A percentile compares a stretch with the other conserved stretches of the same genome.
Conservation (phyloP, 2,797 vertebrate species). For the Psittacula derbiana region DNA sequence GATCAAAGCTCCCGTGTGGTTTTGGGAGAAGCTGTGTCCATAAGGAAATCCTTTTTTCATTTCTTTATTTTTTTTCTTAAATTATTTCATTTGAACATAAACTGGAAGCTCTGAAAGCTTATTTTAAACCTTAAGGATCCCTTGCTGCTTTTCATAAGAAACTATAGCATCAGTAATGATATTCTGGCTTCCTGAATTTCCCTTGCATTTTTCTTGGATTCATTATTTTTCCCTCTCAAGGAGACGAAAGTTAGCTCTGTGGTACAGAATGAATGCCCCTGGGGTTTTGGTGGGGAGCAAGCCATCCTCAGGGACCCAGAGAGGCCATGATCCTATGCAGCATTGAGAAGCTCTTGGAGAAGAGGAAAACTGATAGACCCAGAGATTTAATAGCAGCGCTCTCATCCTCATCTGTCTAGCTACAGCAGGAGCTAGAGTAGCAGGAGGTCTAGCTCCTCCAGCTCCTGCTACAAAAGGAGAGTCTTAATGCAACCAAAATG, state of each 20-base stretch:
- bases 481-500: neutral
- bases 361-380: neutral
- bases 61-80: neutral
- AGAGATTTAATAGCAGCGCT: neutral
- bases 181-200: slow-evolving; percentile 18
- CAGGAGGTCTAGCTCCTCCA: neutral
- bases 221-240: neutral
- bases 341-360: neutral
- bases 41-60: slow-evolving; percentile 32
- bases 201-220: neutral
- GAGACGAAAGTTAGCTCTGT: neutral
- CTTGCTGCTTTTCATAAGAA: slow-evolving; percentile 24
- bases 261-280: neutral
- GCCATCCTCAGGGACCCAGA: neutral
- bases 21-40: neutral
- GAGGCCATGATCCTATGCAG: neutral
- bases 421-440: neutral
- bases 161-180: slow-evolving; percentile 10
- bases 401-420: neutral
- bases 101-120: neutral
- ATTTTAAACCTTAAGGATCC: slow-evolving; percentile 29
- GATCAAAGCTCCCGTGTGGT: neutral
- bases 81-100: slow-evolving; percentile 13
- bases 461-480: neutral
- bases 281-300: neutral